These are phyloP conservation scores for Drosophila nr. fundita DNA, from an alignment of 2,888 invertebrate genomes.

Conservation along the genomic window DNA sequence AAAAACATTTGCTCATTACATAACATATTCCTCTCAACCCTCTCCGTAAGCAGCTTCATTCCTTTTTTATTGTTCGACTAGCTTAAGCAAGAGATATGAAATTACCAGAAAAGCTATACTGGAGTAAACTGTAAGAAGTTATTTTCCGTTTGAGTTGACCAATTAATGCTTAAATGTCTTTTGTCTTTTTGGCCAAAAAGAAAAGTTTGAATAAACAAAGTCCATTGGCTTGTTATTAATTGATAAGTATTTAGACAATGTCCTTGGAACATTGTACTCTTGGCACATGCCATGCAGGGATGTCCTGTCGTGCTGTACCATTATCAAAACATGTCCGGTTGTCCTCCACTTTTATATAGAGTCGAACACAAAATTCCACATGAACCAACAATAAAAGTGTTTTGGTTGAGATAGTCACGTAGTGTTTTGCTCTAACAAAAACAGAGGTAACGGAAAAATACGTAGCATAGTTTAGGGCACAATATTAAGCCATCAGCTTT, in stretches of 20 bases:
- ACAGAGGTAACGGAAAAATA: neutral
- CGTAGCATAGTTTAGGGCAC: neutral
- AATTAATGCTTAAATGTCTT: neutral
- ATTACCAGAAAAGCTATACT: neutral
- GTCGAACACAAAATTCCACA: neutral
- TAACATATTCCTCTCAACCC: neutral
- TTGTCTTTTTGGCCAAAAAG: no score
- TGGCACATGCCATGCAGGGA: neutral
- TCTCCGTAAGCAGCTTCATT: neutral
- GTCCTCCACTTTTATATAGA: neutral
- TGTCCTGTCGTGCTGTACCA: neutral
- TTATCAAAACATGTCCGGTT: neutral
- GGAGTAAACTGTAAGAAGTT: neutral
- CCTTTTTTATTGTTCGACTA: neutral
- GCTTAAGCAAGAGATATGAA: neutral
- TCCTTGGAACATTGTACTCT: neutral
- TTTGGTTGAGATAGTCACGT: slow-evolving; percentile 2
- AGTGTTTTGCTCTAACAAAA: neutral
- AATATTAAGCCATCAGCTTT: no score
- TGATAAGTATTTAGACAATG: neutral
- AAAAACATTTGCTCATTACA: neutral
- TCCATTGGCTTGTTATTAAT: slow-evolving; percentile 24
- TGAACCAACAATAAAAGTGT: slow-evolving; percentile 1
- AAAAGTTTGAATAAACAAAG: slow-evolving; percentile 10
- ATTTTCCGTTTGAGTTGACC: neutral